phyloP scores from a whole-genome alignment of 2,113 vertebrate genomes.

The Austrofundulus limnaeus region DNA sequence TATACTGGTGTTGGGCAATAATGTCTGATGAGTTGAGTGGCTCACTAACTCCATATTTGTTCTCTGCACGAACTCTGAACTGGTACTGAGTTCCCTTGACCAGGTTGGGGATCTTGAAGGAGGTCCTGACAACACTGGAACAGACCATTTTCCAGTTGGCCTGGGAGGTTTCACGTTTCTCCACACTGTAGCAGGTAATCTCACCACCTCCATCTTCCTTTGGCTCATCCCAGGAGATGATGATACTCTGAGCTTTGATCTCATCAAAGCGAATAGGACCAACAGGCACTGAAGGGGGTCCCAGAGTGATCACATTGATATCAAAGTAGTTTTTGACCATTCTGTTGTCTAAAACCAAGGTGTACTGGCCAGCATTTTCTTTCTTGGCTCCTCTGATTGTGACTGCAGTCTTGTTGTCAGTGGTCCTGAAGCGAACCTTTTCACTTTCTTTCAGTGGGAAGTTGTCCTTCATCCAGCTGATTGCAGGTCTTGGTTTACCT shows the following conservation, averaged over 20 bases:
- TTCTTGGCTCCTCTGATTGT: conserved; percentile 93
- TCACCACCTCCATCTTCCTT: conserved; percentile 94
- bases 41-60: conserved; percentile 92
- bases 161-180: conserved; percentile 95
- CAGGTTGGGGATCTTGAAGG: conserved; percentile 94
- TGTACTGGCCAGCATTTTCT: conserved; percentile 93
- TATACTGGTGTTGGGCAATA: conserved; percentile 94
- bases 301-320: conserved; percentile 89
- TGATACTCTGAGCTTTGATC: conserved; percentile 92
- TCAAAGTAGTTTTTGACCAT: conserved; percentile 86
- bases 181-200: conserved; percentile 95
- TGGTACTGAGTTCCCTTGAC: conserved; percentile 92
- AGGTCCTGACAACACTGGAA: conserved; percentile 91
- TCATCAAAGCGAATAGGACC: conserved; percentile 93
- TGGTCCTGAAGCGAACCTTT: conserved; percentile 90
- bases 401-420: conserved; percentile 90
- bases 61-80: conserved; percentile 96
- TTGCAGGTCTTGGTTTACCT: conserved; percentile 91
- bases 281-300: conserved; percentile 89
- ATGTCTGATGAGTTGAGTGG: conserved; percentile 85
- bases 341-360: conserved; percentile 92
- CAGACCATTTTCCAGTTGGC: conserved; percentile 97
- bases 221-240: conserved; percentile 93
- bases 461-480: conserved; percentile 94
- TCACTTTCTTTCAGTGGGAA: conserved; percentile 94